Base-by-base conservation (phyloP, 2,113 vertebrate genomes). In the Anas platyrhynchos region DNA sequence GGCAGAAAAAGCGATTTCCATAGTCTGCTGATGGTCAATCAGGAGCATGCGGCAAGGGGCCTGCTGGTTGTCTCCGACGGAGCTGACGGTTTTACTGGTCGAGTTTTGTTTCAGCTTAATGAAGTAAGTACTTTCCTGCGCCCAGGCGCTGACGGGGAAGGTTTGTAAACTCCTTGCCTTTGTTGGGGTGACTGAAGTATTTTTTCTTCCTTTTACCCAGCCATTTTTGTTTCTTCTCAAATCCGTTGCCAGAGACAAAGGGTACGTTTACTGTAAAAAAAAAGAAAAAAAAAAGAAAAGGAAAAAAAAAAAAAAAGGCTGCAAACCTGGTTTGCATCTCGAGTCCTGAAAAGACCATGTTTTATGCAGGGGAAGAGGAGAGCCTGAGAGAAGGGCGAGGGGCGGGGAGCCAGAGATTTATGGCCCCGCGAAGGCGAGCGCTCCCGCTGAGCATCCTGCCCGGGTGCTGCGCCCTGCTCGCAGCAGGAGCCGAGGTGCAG, bases 281-380 rank as follows among this genome's bases (percentile, higher is more conserved):
- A 81, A 86, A 80, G 15, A 11, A 52, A 41, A 54, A 27, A 52
- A 41, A 76, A 67, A 75, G 4, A 4, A 34, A 7, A 7, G 2
- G 1, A 23, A 9, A 3, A 9, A 6, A 8, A 59, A 59, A 16
- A 29, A 36, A 58, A 13, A 73, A 52, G 93, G 69, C 97, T 89
- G 62, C 88, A 95, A 96, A 96, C 94, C 75, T 85, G 91, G 91
- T 96, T 95, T 97, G 95, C 94, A 97, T 97, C 96, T 91, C 92
- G 90, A 96, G 95, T 95, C 89, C 76, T 74, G 92, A 95, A 96
- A 97, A 96, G 63, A 67, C 55, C 46, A 58, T 87, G 96, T 96
- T 91, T 95, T 86, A 72, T 83, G 69, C 85, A 69, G 29, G 32
- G 86, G 27, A 96, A 92, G 93, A 94, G 96, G 89, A 96, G 82